These are phyloP conservation scores for Luffia ferchaultella DNA, from an alignment of 2,888 invertebrate species.

Conservation along the genomic window DNA sequence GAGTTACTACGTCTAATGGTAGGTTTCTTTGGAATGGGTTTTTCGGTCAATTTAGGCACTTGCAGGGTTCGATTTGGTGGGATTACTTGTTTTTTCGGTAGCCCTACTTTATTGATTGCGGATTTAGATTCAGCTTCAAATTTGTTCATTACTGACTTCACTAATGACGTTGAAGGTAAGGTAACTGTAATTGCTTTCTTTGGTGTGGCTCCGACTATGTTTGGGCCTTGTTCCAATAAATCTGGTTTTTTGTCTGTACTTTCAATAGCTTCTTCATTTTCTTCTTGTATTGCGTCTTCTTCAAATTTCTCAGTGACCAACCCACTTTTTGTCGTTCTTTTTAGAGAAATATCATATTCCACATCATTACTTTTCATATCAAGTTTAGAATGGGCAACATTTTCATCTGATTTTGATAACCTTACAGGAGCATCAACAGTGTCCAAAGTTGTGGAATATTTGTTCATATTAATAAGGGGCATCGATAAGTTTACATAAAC, in stretches of 20 bases:
- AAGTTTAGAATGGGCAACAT: constrained; percentile 25
- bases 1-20: constrained; percentile 51
- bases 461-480: constrained; percentile 41
- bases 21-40: constrained; percentile 55
- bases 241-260: constrained; percentile 19
- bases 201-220: constrained; percentile 54
- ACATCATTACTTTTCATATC: constrained; percentile 7
- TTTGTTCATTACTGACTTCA: constrained; percentile 48
- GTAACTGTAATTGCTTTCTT: constrained; percentile 37
- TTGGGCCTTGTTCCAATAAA: constrained; percentile 29
- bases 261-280: constrained; percentile 16
- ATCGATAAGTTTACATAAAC: constrained; percentile 68
- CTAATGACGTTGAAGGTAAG: constrained; percentile 50
- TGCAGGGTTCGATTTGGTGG: constrained; percentile 53
- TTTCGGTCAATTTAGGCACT: constrained; percentile 57
- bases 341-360: constrained; percentile 15
- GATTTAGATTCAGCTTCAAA: constrained; percentile 32
- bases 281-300: constrained; percentile 18
- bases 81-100: constrained; percentile 52
- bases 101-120: constrained; percentile 26
- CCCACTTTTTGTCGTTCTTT: constrained; percentile 20
- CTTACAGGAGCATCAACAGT: constrained; percentile 42
- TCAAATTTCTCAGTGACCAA: constrained; percentile 10
- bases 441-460: constrained; percentile 34
- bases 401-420: constrained; percentile 41